These are phyloP conservation scores for Rotaria sp. DNA, from an alignment of 2,888 invertebrate genomes.

Conservation along the genomic window DNA sequence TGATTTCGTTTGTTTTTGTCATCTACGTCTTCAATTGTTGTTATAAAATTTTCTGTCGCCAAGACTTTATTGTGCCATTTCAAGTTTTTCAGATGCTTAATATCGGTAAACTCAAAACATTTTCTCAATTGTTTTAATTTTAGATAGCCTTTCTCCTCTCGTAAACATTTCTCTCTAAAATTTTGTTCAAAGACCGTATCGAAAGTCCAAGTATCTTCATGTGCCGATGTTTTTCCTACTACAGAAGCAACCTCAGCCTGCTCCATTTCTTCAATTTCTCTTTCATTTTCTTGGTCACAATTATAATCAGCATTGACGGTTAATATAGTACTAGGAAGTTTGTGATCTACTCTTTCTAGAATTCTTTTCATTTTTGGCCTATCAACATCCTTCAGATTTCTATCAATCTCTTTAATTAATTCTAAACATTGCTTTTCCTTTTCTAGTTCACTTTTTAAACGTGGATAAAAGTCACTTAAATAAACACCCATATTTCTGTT, in stretches of 20 bases:
- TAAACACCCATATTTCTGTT: neutral
- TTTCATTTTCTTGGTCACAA: constrained; percentile 13
- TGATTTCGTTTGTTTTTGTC: neutral
- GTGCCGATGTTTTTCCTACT: neutral
- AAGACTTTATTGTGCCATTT: neutral
- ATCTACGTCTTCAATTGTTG: neutral
- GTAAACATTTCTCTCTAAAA: neutral
- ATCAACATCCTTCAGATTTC: neutral
- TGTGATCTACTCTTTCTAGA: neutral
- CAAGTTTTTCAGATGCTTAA: neutral
- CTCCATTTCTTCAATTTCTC: constrained; percentile 14
- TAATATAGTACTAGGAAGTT: neutral
- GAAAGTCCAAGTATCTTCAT: neutral
- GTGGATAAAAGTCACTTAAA: neutral
- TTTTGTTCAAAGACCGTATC: neutral
- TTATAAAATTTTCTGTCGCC: neutral
- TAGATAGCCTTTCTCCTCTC: neutral
- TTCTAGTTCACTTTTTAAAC: neutral
- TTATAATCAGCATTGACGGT: neutral
- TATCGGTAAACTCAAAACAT: neutral
- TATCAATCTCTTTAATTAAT: neutral
- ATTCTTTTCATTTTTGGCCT: neutral
- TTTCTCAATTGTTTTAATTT: neutral
- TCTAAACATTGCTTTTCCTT: neutral
- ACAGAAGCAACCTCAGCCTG: neutral